These are phyloP conservation scores for Catocala nupta DNA, from an alignment of 2,888 invertebrate species.

Conservation along the genomic window DNA sequence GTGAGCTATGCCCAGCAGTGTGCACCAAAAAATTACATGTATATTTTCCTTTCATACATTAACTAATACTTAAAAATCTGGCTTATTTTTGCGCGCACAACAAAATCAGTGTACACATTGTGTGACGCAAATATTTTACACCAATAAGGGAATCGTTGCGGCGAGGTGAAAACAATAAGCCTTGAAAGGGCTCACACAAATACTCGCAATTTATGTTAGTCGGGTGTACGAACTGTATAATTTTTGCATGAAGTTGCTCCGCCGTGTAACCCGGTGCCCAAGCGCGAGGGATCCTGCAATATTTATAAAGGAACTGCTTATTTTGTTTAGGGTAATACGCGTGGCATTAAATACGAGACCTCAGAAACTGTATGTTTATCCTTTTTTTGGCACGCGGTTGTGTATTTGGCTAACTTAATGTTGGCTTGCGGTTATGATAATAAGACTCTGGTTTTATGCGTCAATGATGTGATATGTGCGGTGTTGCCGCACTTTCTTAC, in stretches of 20 bases:
- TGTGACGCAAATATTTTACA: conserved; percentile 62
- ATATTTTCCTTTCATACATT: conserved; percentile 1
- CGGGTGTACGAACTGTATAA: conserved; percentile 52
- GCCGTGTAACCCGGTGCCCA: conserved; percentile 45
- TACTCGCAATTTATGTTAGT: conserved; percentile 41
- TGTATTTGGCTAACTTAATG: conserved; percentile 27
- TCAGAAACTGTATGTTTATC: conserved; percentile 44
- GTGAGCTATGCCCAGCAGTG: no score
- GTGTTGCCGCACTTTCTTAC: no score
- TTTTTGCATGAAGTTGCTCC: conserved; percentile 61
- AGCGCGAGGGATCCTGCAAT: conserved; percentile 39
- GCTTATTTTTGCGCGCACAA: conserved; percentile 22
- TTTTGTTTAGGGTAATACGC: conserved; percentile 51
- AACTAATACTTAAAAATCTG: no score
- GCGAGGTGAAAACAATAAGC: conserved; percentile 63
- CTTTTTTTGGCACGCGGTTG: conserved; percentile 26
- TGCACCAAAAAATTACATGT: conserved; percentile 1
- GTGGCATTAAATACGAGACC: conserved; percentile 49
- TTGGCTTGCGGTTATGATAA: conserved; percentile 11
- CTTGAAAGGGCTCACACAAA: conserved; percentile 47
- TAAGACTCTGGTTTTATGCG: no score
- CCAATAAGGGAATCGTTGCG: conserved; percentile 64
- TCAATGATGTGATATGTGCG: no score
- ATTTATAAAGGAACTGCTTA: conserved; percentile 55
- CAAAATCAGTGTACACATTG: conserved; percentile 45